phyloP scores from a whole-genome alignment of 1,140 invertebrate species.

The Stratiolaelaps scimitus region DNA sequence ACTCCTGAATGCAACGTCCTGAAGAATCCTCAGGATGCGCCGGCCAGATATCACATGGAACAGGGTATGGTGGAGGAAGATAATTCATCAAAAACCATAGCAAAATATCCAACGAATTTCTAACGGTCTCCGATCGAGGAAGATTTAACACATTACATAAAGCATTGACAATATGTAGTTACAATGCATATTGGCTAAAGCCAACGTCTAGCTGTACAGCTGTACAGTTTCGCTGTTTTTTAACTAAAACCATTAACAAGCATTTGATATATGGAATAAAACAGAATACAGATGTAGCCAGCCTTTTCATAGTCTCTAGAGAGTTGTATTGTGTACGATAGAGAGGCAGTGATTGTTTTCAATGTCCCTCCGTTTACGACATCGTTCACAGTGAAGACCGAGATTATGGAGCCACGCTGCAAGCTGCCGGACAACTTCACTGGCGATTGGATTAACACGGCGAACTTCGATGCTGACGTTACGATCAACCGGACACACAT shows the following conservation, averaged over 20 bases:
- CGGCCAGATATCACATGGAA: slow-evolving; percentile 70
- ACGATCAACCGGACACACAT: slow-evolving; percentile 91
- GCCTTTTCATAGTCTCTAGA: too few relatives aligned
- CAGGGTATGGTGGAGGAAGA: slow-evolving; percentile 50
- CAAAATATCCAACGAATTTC: too few relatives aligned
- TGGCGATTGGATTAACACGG: slow-evolving; percentile 91
- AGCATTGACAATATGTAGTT: too few relatives aligned
- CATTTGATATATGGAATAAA: too few relatives aligned
- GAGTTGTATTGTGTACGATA: too few relatives aligned
- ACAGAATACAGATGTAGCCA: too few relatives aligned
- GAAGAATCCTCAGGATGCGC: slow-evolving; percentile 78
- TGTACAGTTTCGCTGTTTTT: too few relatives aligned
- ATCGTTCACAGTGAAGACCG: slow-evolving; percentile 57
- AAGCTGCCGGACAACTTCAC: slow-evolving; percentile 80
- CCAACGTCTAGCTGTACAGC: too few relatives aligned
- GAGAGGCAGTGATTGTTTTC: slow-evolving; percentile 18
- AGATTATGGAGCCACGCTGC: slow-evolving; percentile 77
- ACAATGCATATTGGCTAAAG: too few relatives aligned
- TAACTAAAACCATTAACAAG: too few relatives aligned
- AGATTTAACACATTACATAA: too few relatives aligned
- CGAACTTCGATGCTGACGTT: slow-evolving; percentile 85
- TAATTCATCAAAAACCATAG: slow-evolving; percentile 5
- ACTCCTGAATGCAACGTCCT: slow-evolving; percentile 80
- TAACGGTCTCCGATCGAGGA: too few relatives aligned
- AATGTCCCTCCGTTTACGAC: slow-evolving; percentile 27